Percentiles rank a stretch among this genome's conserved stretches.
These are phyloP conservation scores for Sinopyrophorus schimmeli DNA, from an alignment of 2,888 invertebrate species.

Conservation along the genomic window DNA sequence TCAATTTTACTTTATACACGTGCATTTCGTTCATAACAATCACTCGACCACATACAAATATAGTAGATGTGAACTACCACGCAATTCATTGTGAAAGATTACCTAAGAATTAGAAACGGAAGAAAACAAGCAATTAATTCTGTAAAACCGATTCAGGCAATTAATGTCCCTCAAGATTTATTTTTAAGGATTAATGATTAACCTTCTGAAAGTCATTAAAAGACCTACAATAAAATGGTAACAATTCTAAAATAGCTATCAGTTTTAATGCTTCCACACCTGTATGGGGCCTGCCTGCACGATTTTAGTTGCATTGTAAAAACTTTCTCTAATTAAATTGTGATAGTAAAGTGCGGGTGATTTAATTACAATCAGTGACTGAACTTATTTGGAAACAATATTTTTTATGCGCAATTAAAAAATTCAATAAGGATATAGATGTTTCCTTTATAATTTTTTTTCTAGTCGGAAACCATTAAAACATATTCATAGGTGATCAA, in stretches of 20 bases:
- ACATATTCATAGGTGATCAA: too few species aligned
- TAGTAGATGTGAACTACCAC: too few species aligned
- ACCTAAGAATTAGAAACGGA: too few species aligned
- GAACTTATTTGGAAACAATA: not conserved
- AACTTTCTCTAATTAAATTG: constrained; percentile 23
- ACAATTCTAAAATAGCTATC: not conserved
- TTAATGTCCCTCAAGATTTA: not conserved
- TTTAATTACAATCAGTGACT: constrained; percentile 16
- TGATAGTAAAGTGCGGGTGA: constrained; percentile 18
- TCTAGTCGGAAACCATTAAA: too few species aligned
- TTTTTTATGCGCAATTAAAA: not conserved
- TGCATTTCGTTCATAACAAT: too few species aligned
- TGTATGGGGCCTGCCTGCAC: constrained; percentile 15
- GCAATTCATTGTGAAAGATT: too few species aligned
- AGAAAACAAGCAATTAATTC: not conserved
- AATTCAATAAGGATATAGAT: too few species aligned
- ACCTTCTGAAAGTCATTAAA: too few species aligned
- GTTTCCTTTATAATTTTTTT: too few species aligned
- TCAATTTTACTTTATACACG: too few species aligned
- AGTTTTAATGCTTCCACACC: constrained; percentile 3
- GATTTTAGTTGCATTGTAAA: constrained; percentile 9
- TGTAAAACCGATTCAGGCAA: not conserved
- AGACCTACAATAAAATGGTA: not conserved
- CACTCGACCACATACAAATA: too few species aligned
- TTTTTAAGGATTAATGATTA: not conserved